phyloP scores from a whole-genome alignment of 2,113 vertebrate genomes.

The Cynoglossus semilaevis region DNA sequence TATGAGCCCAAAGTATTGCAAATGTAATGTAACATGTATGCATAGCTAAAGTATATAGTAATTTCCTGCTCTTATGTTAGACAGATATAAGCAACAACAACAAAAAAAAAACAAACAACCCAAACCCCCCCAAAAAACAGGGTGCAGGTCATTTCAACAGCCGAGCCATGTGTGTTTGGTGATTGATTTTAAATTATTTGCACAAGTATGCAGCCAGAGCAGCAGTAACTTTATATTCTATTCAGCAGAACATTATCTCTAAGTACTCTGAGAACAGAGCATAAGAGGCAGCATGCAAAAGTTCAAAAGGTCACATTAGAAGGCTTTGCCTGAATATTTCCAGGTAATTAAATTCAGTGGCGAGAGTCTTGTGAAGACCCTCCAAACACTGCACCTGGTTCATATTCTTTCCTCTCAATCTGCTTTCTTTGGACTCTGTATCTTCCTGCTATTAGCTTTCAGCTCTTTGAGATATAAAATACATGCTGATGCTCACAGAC shows the following conservation, averaged over 20 bases:
- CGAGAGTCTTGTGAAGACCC: constrained; percentile 65
- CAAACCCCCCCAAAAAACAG: constrained; percentile 24
- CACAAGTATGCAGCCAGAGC: constrained; percentile 19
- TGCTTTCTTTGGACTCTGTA: constrained; percentile 71
- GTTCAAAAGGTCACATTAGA: constrained; percentile 37
- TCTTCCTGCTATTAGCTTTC: constrained; percentile 68
- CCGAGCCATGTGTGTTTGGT: constrained; percentile 1
- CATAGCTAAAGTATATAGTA: constrained; percentile 1
- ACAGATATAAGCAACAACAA: constrained; percentile 24
- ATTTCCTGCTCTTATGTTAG: constrained; percentile 18
- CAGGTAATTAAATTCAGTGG: constrained; percentile 57
- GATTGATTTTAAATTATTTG: constrained; percentile 26
- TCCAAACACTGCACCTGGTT: constrained; percentile 73
- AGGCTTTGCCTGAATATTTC: constrained; percentile 47
- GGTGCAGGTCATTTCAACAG: constrained; percentile 13
- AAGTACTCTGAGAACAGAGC: constrained; percentile 18
- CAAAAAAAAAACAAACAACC: not conserved
- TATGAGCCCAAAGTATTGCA: not conserved
- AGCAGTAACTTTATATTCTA: constrained; percentile 17
- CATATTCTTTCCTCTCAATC: constrained; percentile 54
- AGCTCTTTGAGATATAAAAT: constrained; percentile 65
- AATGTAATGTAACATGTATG: constrained; percentile 12
- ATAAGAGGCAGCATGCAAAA: constrained; percentile 21
- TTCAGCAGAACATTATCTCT: constrained; percentile 13
- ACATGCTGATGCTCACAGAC: constrained; percentile 48